Base-by-base conservation (phyloP, 2,797 vertebrate species). In the Malacoctenus gilli region DNA sequence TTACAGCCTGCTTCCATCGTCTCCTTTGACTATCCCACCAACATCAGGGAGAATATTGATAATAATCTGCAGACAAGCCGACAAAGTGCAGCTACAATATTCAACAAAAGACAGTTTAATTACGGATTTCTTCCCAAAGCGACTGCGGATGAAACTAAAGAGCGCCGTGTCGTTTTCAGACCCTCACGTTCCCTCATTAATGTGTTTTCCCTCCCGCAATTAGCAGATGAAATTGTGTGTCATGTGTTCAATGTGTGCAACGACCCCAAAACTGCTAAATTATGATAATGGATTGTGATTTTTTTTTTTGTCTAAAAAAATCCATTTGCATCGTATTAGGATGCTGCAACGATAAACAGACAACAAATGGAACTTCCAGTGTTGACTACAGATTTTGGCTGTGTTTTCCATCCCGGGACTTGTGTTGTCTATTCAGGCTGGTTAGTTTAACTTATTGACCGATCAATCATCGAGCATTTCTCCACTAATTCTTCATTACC, bases 321-420 rank as follows among this genome's bases (percentile, higher is more conserved):
- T 47, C 5, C 4, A 63, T 48, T 59, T 31, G 46, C 44, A 66
- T 37, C 3, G 5, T 9, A 58, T 42, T 42, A 51, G 18, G 23
- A 37, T 47, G 2, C 4, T 12, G n/a, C 19, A 57, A 48, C 25
- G 18, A 41, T 20, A 16, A 15, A 18, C 12, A 14, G 1, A 20
- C 18, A 1, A 30, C 7, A 10, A 6, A 52, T 58, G 21, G 20
- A 4, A 14, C 21, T 19, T 3, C 21, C 21, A 5, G 9, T 18
- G 12, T 2, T 4, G 7, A 13, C n/a, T 15, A 25, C 16, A 20
- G 8, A 38, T 12, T 15, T 2, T 37, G 8, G 15, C 18, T 9
- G 2, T 6, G 37, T 16, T 35, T 23, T 2, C 5, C 21, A 46
- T 8, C 36, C 37, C 6, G 3, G 37, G 43, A 15, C 8, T 19